These are phyloP conservation scores for Trachelus stipa DNA, from an alignment of 2,888 invertebrate genomes.

Conservation along the genomic window DNA sequence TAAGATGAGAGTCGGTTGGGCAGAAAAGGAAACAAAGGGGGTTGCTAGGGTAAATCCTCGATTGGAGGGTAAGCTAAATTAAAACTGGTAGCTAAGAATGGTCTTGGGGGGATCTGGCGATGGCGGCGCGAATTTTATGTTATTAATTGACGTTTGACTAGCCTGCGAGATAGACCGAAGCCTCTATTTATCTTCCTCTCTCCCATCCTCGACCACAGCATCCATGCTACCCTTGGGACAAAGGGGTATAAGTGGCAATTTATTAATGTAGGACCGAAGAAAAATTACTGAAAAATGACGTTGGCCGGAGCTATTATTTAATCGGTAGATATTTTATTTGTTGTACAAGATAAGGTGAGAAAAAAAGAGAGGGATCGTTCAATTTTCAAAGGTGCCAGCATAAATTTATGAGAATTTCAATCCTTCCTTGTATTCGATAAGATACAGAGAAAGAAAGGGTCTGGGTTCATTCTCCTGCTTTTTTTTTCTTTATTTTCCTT, in stretches of 20 bases:
- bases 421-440: background rate
- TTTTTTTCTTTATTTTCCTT: background rate
- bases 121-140: background rate
- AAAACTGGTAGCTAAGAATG: constrained; percentile 9
- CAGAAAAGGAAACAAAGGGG: background rate
- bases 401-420: background rate
- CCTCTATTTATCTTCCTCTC: background rate
- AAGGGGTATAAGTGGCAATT: background rate
- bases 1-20: background rate
- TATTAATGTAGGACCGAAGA: background rate
- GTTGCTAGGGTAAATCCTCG: constrained; percentile 2
- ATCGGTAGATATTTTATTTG: background rate
- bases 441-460: background rate
- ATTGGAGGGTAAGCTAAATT: constrained; percentile 10
- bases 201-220: background rate
- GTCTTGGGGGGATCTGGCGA: background rate
- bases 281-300: background rate
- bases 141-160: constrained; percentile 17
- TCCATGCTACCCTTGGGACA: background rate
- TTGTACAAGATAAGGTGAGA: background rate
- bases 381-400: background rate
- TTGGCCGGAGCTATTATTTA: background rate
- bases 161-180: background rate
- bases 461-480: background rate
- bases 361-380: background rate